Base-by-base conservation (phyloP, 2,888 invertebrate genomes). In the Cynaeus angustus region DNA sequence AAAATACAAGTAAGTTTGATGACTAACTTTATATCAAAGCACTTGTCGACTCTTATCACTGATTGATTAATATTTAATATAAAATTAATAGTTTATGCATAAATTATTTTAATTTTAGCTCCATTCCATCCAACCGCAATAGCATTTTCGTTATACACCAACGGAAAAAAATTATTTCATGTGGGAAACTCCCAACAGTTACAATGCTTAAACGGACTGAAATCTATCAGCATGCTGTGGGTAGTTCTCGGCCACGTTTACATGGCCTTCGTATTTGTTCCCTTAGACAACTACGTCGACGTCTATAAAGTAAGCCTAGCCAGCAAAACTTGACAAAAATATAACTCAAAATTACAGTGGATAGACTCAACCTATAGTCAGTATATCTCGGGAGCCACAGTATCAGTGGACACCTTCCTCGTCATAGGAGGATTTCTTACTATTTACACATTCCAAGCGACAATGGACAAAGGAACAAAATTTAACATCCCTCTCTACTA, bases 401-500 rank as follows among this genome's bases (percentile, higher is more conserved):
- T 72, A 13, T 66, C 72, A 0, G 72, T 72, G 3, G 70, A 72
- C 33, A 70, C 68, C 10, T 72, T 72, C 37, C 46, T 72, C 12
- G 64, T 69, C 12, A 65, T 72, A 41, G 72, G 66, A n/a, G 72
- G 72, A 8, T 52, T 72, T 8, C 33, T 72, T 1, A 68, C 68
- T 2, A 58, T 68, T 10, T 70, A 70, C 50, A 45, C 67, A 8
- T 72, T 68, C 14, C 26, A 41, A 33, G 12, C 50, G 5, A 21
- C 67, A 1, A 30, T 59, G 50, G 50, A 59, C 33, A 68, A 61
- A 38, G 62, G 61, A 3, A 26, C n/a, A 13, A 69, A 64, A 33
- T 69, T 69, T 10, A 69, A 69, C 12, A 26, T 69, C 7, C 52
- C 45, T 21, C 13, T 52, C 0, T 69, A 33, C 16, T 69, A 69